These are phyloP conservation scores for Platanista minor DNA, from an alignment of 2,113 vertebrate species.

Conservation along the genomic window DNA sequence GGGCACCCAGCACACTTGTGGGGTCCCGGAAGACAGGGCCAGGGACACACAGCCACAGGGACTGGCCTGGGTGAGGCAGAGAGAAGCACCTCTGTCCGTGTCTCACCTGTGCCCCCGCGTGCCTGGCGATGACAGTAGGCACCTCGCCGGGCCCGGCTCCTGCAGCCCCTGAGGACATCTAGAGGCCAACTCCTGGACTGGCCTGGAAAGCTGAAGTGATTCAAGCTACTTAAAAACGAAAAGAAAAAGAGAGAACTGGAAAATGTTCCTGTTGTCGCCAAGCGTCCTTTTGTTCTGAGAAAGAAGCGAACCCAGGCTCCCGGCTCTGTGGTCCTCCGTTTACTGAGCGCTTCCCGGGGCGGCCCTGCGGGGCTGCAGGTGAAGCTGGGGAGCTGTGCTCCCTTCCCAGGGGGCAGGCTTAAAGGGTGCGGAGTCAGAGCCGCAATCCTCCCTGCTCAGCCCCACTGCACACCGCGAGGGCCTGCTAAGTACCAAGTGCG, in stretches of 20 bases:
- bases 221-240: not conserved
- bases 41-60: not conserved
- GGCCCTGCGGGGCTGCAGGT: not conserved
- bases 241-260: not conserved
- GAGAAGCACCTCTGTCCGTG: too few relatives aligned
- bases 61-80: not conserved
- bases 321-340: not conserved
- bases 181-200: not conserved
- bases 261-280: not conserved
- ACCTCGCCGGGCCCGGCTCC: not conserved
- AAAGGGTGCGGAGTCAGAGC: not conserved
- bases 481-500: not conserved
- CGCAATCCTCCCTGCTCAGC: fast-evolving
- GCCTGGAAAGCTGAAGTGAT: not conserved
- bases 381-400: not conserved
- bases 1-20: not conserved
- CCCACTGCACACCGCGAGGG: too few relatives aligned
- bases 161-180: not conserved
- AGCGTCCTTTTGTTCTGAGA: not conserved
- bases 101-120: constrained; percentile 32
- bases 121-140: not conserved
- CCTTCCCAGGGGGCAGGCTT: too few relatives aligned
- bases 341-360: not conserved
- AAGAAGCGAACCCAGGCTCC: not conserved
- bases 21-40: not conserved